A percentile compares a stretch with the other conserved stretches of the same genome.
Conservation (phyloP, 1,140 invertebrate genomes). For the Apis florea region DNA sequence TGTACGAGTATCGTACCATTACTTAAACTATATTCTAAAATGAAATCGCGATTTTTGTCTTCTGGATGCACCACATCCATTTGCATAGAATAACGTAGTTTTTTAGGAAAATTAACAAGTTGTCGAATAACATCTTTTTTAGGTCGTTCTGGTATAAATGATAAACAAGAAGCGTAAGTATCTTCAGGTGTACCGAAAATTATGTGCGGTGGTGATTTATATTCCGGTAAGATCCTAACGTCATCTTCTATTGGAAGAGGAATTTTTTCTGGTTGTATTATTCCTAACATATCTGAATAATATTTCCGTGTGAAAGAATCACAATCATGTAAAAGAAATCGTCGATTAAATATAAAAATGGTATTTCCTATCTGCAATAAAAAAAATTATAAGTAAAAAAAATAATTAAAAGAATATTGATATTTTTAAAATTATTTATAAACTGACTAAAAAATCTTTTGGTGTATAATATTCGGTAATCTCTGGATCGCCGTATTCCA, state of each 20-base stretch:
- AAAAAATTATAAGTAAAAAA: conserved; percentile 8
- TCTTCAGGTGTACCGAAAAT: conserved; percentile 83
- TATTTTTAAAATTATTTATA: background rate
- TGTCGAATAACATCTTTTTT: conserved; percentile 85
- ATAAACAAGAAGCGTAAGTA: conserved; percentile 85
- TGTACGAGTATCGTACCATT: conserved; percentile 84
- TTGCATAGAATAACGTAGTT: conserved; percentile 84
- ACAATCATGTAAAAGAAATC: conserved; percentile 89
- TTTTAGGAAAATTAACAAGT: conserved; percentile 83
- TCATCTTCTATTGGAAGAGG: conserved; percentile 16
- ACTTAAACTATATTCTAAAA: conserved; percentile 85
- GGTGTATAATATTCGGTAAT: conserved; percentile 88
- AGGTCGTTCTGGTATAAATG: conserved; percentile 85
- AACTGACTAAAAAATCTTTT: conserved; percentile 84
- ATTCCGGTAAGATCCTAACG: background rate
- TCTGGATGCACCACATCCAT: conserved; percentile 86
- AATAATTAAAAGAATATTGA: background rate
- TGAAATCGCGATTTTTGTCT: conserved; percentile 83
- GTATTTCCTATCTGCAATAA: conserved; percentile 84
- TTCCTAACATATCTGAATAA: conserved; percentile 81
- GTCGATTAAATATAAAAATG: conserved; percentile 84
- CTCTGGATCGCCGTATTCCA: conserved; percentile 86
- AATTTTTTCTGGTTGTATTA: conserved; percentile 74
- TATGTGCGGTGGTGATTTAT: conserved; percentile 41
- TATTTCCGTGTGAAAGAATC: conserved; percentile 90